Percentiles rank a stretch among this genome's conserved stretches.
phyloP scores from a whole-genome alignment of 2,113 vertebrate genomes.

The Bubo bubo region DNA sequence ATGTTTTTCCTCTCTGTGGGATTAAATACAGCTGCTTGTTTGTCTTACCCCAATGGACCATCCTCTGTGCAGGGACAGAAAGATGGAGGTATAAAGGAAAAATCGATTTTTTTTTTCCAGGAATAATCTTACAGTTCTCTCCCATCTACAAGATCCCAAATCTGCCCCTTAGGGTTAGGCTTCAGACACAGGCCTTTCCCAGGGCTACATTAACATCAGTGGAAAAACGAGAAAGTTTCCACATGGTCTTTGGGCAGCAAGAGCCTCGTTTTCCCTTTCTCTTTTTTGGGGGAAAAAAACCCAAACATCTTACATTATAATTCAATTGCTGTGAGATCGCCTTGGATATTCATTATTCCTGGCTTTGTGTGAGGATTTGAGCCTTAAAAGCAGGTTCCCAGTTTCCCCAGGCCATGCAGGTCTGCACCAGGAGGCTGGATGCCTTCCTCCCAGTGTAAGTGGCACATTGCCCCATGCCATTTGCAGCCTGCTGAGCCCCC shows the following conservation, averaged over 20 bases:
- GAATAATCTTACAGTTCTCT: neutral
- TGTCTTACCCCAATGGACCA: neutral
- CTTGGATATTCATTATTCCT: neutral
- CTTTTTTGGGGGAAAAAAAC: accelerated
- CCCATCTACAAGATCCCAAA: neutral
- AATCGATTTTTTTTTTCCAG: accelerated
- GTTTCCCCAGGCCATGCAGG: neutral
- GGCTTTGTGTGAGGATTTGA: neutral
- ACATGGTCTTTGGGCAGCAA: neutral
- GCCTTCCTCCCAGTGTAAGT: neutral
- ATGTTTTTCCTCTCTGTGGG: neutral
- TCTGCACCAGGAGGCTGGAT: neutral
- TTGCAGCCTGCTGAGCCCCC: neutral
- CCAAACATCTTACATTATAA: neutral
- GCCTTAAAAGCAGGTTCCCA: neutral
- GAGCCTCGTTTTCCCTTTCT: neutral
- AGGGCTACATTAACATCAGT: neutral
- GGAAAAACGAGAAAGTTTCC: neutral
- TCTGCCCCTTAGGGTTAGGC: neutral
- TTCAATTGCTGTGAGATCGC: neutral
- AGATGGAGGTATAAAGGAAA: neutral
- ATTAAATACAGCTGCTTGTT: neutral
- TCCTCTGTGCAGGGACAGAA: neutral
- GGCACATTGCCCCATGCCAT: neutral
- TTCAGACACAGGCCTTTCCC: neutral